These are phyloP conservation scores for Triplophysa rosa DNA, from an alignment of 2,113 vertebrate species.

Conservation along the genomic window DNA sequence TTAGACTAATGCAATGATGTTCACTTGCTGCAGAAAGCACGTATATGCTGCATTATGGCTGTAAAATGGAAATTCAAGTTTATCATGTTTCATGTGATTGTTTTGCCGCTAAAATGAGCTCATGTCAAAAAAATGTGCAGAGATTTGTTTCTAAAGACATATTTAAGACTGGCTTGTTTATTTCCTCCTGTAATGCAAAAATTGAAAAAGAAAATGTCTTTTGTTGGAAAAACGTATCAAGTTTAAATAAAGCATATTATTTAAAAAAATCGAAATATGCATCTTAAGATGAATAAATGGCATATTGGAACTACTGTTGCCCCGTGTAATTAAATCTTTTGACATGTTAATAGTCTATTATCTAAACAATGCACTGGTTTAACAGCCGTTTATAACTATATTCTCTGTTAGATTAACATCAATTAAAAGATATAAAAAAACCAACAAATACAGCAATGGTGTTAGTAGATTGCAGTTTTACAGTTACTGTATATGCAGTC, in stretches of 20 bases:
- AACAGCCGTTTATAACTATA: constrained; percentile 17
- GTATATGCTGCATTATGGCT: constrained; percentile 10
- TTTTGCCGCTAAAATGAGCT: neutral
- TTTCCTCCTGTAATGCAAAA: constrained; percentile 22
- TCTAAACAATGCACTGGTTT: constrained; percentile 22
- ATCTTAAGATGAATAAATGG: constrained; percentile 25
- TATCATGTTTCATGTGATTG: neutral
- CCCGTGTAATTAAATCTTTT: constrained; percentile 6
- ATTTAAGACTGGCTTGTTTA: constrained; percentile 39
- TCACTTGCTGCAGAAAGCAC: neutral
- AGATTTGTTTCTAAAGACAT: neutral
- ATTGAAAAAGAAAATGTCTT: neutral
- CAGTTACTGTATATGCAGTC: constrained; percentile 18
- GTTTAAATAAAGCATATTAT: constrained; percentile 24
- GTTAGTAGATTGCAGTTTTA: constrained; percentile 40
- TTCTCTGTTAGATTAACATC: constrained; percentile 41
- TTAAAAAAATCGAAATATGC: neutral
- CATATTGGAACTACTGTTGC: constrained; percentile 14
- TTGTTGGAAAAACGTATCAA: constrained; percentile 33
- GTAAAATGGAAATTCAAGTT: constrained; percentile 27
- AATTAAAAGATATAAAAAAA: constrained; percentile 17
- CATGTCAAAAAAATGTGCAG: neutral
- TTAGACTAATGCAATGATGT: neutral
- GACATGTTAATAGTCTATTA: constrained; percentile 3
- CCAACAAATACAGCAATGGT: constrained; percentile 34